Conservation (phyloP, 2,888 invertebrate genomes). For the Volucella zonaria region DNA sequence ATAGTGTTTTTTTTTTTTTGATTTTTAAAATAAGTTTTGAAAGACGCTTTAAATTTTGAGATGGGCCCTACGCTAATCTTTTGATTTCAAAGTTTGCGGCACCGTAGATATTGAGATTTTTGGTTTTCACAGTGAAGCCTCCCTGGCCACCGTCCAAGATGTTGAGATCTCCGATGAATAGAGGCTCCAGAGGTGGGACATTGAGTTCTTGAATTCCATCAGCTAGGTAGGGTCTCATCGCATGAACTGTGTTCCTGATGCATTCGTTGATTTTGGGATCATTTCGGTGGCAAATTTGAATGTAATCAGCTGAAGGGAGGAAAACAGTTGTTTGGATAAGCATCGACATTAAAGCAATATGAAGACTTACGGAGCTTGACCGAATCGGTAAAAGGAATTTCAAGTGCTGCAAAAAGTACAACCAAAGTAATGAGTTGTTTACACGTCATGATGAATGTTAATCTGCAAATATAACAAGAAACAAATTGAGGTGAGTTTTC, state of each 20-base stretch:
- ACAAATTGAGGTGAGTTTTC: not conserved
- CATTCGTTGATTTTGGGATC: slow-evolving; percentile 86
- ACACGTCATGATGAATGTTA: slow-evolving; percentile 16
- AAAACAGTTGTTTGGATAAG: not conserved
- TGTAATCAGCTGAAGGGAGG: slow-evolving; percentile 85
- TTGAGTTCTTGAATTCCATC: slow-evolving; percentile 87
- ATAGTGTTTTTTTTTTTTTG: not conserved
- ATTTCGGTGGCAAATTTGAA: slow-evolving; percentile 87
- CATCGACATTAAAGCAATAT: no score
- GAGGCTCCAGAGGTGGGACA: slow-evolving; percentile 88
- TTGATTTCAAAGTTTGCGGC: slow-evolving; percentile 86
- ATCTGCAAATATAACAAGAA: slow-evolving; percentile 37
- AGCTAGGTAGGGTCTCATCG: slow-evolving; percentile 85
- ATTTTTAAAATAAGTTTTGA: not conserved
- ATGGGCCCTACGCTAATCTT: slow-evolving; percentile 81
- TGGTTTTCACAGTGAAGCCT: slow-evolving; percentile 81
- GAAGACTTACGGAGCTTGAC: slow-evolving; percentile 56
- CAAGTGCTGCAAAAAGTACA: slow-evolving; percentile 18
- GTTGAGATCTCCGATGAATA: slow-evolving; percentile 86
- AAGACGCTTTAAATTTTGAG: no score
- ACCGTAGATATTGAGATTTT: slow-evolving; percentile 86
- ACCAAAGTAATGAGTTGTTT: slow-evolving; percentile 7
- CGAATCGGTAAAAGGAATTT: slow-evolving; percentile 10
- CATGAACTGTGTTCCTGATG: slow-evolving; percentile 85
- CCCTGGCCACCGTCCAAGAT: slow-evolving; percentile 85